Base-by-base conservation (phyloP, 2,797 vertebrate species). In the Trichosurus vulpecula region DNA sequence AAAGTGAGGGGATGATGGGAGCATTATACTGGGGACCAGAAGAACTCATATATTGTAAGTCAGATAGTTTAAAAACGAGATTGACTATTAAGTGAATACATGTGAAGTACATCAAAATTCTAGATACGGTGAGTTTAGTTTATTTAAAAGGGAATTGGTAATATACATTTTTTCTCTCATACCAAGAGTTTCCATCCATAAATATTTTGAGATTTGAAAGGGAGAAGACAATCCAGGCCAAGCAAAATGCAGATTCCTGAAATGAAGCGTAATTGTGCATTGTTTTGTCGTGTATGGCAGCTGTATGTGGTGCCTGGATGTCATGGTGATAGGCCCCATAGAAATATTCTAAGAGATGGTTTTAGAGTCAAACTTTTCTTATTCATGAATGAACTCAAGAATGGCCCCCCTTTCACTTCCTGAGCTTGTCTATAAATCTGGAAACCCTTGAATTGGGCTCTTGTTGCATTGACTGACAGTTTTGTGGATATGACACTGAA, bases 301-400 rank as follows among this genome's bases (percentile, higher is more conserved):
- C 47, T 12, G 95, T 93, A 58, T 41, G 53, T 92, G 52, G 22
- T 51, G 51, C 93, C 90, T 91, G 52, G 47, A 92, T 89, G 66
- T 90, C 16, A 93, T 41, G 61, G 1, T 25, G 94, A 93, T 30
- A 61, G 10, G 0, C 51, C 52, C 52, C 55, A 58, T 47, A 87
- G 35, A 95, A 95, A 94, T 95, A 93, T 54, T 52, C 52, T 52
- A 93, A 4, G 52, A 6, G 19, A 52, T 94, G 51, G 90, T 8
- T 54, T 94, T 54, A 87, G 4, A 95, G 2, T 93, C 61, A 90
- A 53, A 56, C 12, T 94, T 94, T 95, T 55, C 87, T 66, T 93
- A 91, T 35, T 51, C 90, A 54, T 90, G 31, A 51, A 91, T 90
- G 51, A 58, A 90, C 90, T 54, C 91, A 58, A 91, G 90, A 91